Evolutionary conservation across 2,113 vertebrate species (phyloP).

Genomic region (Eleginops maclovinus): DNA sequence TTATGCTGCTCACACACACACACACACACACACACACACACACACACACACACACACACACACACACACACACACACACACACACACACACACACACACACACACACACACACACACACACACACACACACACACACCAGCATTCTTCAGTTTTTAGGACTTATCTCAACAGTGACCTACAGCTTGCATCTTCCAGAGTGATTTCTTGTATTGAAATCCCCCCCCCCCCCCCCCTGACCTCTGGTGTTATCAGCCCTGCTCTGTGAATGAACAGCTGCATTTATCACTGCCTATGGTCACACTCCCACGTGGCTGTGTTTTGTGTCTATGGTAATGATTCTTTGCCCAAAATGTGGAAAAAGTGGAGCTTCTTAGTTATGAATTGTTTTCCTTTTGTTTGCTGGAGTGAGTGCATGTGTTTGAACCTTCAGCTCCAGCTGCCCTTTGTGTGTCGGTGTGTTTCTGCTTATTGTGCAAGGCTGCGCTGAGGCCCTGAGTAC

Average conservation of each 20-base stretch:
- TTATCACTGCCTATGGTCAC: background rate
- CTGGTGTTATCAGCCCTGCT: constrained; percentile 38
- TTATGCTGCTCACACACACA: constrained; percentile 46
- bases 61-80: constrained; percentile 7
- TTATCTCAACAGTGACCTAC: constrained; percentile 65
- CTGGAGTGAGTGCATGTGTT: constrained; percentile 16
- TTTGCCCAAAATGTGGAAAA: constrained; percentile 6
- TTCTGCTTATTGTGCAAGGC: constrained; percentile 62
- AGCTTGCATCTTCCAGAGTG: constrained; percentile 34
- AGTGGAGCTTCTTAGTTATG: constrained; percentile 6
- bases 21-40: constrained; percentile 8
- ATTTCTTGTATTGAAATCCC: constrained; percentile 4
- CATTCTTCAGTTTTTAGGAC: constrained; percentile 42
- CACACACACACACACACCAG: constrained; percentile 24
- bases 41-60: background rate
- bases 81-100: background rate
- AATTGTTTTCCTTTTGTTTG: background rate
- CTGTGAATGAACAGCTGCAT: constrained; percentile 10
- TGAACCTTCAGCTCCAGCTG: constrained; percentile 14
- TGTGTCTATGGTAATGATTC: background rate
- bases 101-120: constrained; percentile 12
- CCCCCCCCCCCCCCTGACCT: background rate
- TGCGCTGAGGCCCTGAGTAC: constrained; percentile 55
- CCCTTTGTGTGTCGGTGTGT: constrained; percentile 51
- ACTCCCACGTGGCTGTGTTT: background rate